A percentile compares a stretch with the other conserved stretches of the same genome.
Evolutionary conservation across 2,113 vertebrate genomes (phyloP).

Genomic region (Lichenostomus cassidix): DNA sequence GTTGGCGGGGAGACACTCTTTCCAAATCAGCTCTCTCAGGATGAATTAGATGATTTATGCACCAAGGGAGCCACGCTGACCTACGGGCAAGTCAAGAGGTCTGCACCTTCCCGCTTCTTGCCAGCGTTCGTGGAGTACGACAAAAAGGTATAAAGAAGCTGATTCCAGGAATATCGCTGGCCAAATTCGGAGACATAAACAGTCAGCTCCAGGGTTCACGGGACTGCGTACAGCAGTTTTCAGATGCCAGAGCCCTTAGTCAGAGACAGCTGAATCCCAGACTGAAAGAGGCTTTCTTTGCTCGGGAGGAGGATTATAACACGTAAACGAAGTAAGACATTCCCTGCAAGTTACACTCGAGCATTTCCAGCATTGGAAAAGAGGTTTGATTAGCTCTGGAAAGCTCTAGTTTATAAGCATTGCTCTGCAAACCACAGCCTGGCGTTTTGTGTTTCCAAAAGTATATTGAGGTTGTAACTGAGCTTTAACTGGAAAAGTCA

Average conservation of each 20-base stretch:
- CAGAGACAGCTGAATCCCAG: conserved; percentile 66
- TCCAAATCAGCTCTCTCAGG: conserved; percentile 78
- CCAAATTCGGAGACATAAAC: conserved; percentile 37
- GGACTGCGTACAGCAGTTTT: conserved; percentile 56
- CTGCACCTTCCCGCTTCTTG: conserved; percentile 71
- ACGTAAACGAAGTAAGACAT: conserved; percentile 47
- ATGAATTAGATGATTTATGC: conserved; percentile 75
- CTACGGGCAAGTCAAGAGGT: conserved; percentile 61
- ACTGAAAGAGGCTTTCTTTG: conserved; percentile 70
- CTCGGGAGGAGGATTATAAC: conserved; percentile 56
- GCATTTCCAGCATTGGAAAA: conserved; percentile 45
- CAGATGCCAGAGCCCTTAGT: conserved; percentile 69
- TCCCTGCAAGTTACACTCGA: conserved; percentile 35
- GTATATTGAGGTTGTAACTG: not conserved
- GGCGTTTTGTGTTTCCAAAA: not conserved
- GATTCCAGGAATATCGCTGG: conserved; percentile 2
- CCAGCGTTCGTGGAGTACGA: conserved; percentile 88
- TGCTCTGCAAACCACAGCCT: not conserved
- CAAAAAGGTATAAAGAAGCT: conserved; percentile 87
- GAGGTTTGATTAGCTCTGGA: conserved; percentile 19
- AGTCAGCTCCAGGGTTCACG: conserved; percentile 54
- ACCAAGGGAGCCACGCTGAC: conserved; percentile 61
- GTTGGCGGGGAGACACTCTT: conserved; percentile 78
- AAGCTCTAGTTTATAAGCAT: not conserved
- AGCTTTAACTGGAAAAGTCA: not conserved